Evolutionary conservation across 2,888 invertebrate genomes (phyloP), one percentile per base, ranked within the genome.

Genomic region (Catocala sponsa): DNA sequence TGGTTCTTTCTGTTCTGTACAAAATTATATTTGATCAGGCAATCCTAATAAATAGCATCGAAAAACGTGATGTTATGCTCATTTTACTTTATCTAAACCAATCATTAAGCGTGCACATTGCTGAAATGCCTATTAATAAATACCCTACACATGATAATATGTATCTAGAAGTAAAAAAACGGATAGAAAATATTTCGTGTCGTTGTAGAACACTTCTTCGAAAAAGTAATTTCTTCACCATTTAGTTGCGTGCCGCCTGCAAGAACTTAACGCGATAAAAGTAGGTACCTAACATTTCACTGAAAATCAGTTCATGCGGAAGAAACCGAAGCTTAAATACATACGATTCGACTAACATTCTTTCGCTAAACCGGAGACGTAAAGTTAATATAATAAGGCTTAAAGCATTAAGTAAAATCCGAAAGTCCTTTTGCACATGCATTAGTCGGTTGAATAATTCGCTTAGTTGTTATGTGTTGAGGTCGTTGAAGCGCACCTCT

Each of bases 371-470:
- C 35, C 9, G 9, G 9, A 38, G 35, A 38, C 35, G 35, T 38
- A 38, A 38, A 7, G 2, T 38, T 38, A 7, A 7, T n/a, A 38
- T 38, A 38, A 38, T 38, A 7, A 5, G 35, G 35, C 6, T 38
- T 38, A 6, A 38, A 38, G 6, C 9, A 38, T 38, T 25, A 25
- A 25, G 25, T 25, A 25, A 25, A 25, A 25, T 25, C 25, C 15
- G 13, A 15, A 15, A 15, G 4, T 41, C 25, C 10, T 42, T 49
- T 53, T 44, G 25, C 44, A 33, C n/a, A 48, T 51, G 42, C 6
- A 43, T 57, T 44, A 54, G 53, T 49, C 81, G 81, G 77, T 82
- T 86, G 85, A 87, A 86, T 87, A 84, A 87, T 81, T 87, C 81
- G 76, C 78, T 74, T 71, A 74, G 80, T 76, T 73, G 81, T 76